These are phyloP conservation scores for Lepidotrigona ventralis DNA, from an alignment of 1,140 invertebrate genomes.

Conservation along the genomic window DNA sequence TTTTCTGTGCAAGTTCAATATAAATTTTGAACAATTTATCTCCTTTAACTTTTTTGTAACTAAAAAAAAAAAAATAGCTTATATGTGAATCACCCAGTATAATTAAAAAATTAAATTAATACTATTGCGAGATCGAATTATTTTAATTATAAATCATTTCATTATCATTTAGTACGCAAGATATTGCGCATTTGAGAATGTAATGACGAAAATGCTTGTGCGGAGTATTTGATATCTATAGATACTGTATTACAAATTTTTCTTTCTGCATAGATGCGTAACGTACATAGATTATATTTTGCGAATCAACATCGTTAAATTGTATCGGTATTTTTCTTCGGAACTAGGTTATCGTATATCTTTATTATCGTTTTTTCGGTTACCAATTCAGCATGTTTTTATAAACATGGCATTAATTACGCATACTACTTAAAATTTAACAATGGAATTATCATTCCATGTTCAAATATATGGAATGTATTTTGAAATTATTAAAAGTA, in stretches of 20 bases:
- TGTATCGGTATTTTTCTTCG: background rate
- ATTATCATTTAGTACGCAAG: background rate
- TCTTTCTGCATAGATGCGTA: background rate
- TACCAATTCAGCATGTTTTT: background rate
- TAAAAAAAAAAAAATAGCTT: no score
- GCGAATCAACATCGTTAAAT: background rate
- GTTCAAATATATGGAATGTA: background rate
- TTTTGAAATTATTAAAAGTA: background rate
- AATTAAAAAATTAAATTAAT: constrained; percentile 6
- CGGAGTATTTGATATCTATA: constrained; percentile 16
- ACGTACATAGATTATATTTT: constrained; percentile 13
- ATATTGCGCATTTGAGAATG: constrained; percentile 38
- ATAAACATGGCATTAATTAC: background rate
- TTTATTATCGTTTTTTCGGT: background rate
- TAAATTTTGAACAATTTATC: no score
- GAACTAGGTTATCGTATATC: background rate
- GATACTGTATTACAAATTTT: background rate
- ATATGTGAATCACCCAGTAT: background rate
- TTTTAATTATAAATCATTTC: background rate
- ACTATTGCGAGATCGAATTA: no score
- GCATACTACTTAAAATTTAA: background rate
- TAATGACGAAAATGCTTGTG: background rate
- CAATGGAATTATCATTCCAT: background rate
- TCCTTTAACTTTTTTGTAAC: no score
- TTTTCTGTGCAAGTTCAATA: no score